Evolutionary conservation across 2,113 vertebrate species (phyloP), one percentile per base, ranked within the genome.

Genomic region (Excalfactoria chinensis): DNA sequence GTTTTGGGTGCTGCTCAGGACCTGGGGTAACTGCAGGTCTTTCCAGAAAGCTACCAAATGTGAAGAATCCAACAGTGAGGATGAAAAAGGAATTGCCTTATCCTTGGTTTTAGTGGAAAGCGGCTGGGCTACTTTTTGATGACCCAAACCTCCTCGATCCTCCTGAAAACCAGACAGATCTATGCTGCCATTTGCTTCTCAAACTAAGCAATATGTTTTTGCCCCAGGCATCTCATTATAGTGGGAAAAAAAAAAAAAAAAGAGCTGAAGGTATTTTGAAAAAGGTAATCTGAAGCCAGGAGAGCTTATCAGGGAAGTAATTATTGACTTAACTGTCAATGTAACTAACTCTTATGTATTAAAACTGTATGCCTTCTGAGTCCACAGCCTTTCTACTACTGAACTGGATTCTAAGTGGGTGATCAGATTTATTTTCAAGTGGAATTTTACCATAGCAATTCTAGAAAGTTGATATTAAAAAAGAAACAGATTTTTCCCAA

Each of bases 121-220:
- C 44, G 62, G 10, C 8, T 41, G 44, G 34, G 62, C 11, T 75
- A 32, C 16, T 32, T 1, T 68, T 46, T 25, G 43, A 46, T 75
- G 34, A 4, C 13, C 22, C 73, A 51, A 32, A 15, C 37, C 28
- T 71, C 8, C 56, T 70, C 41, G 16, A 41, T 70, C 13, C 15
- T 34, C 48, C 56, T 43, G 43, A 71, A 60, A 64, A 35, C 4
- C 3, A 4, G 37, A 15, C 8, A 58, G 7, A 32, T 22, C 37
- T 44, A 1, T 0, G 0, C 32, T 62, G 22, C 23, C 40, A n/a
- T 55, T 35, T 2, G 0, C 2, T 2, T 17, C 30, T 15, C 40
- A 41, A 60, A 78, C 15, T 19, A 72, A 74, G 3, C 15, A 78
- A n/a, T 0, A 41, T 18, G 18, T 3, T 85, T 92, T 73, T 75